Evolutionary conservation across 2,113 vertebrate genomes (phyloP), one percentile per base, ranked within the genome.

Genomic region (Ceyx cyanopectus): DNA sequence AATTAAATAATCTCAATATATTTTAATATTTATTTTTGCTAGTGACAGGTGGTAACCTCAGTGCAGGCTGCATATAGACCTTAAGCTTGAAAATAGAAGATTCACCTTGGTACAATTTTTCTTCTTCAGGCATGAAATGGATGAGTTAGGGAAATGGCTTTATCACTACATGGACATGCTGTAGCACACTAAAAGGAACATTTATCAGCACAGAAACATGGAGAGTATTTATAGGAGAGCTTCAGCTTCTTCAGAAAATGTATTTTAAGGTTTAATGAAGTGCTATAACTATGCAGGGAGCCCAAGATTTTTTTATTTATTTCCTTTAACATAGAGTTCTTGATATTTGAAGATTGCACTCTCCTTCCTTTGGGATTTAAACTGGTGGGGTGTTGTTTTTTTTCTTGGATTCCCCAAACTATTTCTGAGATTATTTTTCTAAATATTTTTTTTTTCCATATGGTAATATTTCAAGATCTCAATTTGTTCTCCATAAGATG

Each of bases 201-300:
- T 73, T 92, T 95, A 87, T 87, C 91, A 76, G 57, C 70, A 82
- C 24, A 74, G 45, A 80, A 85, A 76, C 27, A 50, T 9, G 34
- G 40, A 65, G 45, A 67, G 72, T 90, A 85, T 82, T 88, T 89
- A 87, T 63, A 82, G 67, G 9, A 85, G 68, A 77, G 24, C 58
- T 87, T 88, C 77, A 87, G 10, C 37, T 60, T 92, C 9, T 84
- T 83, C 62, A 61, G 40, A 89, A 37, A 85, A 70, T 74, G 5
- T 81, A 79, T 90, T 95, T 92, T 82, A 86, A 76, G 57, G 16
- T 86, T 87, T 87, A 89, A 91, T 78, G 40, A 82, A 85, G 68
- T 66, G 70, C 77, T 81, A 69, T 5, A 74, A 57, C 29, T 50
- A 9, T 30, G 7, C 32, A 93, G 50, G 46, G 67, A 93, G 32